Evolutionary conservation across 2,888 invertebrate species (phyloP).

Genomic region (Nomada hirtipes): DNA sequence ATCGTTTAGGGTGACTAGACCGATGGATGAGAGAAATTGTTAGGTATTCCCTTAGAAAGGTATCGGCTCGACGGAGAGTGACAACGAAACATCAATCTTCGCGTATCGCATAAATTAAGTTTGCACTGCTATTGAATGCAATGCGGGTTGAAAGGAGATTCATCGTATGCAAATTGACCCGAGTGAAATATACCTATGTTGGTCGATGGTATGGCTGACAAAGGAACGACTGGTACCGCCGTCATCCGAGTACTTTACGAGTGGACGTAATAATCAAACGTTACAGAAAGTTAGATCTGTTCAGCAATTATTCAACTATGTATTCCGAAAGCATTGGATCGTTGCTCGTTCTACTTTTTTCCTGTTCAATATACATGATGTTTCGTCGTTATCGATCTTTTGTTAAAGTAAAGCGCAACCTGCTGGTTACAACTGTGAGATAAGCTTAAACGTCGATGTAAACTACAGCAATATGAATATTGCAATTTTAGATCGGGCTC

Average conservation of each 20-base stretch:
- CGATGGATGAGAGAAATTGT: conserved; percentile 2
- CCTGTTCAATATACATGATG: background rate
- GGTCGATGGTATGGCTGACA: conserved; percentile 34
- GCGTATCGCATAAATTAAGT: conserved; percentile 19
- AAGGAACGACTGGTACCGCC: conserved; percentile 36
- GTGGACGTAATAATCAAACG: conserved; percentile 26
- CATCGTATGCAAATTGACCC: conserved; percentile 59
- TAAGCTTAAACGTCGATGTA: background rate
- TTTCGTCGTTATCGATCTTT: conserved; percentile 5
- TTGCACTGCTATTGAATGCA: conserved; percentile 31
- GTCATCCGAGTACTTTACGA: conserved; percentile 40
- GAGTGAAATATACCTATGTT: conserved; percentile 35
- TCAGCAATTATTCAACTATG: background rate
- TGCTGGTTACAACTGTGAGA: background rate
- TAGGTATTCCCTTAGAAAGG: background rate
- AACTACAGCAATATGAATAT: background rate
- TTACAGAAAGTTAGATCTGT: conserved; percentile 27
- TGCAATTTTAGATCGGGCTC: background rate
- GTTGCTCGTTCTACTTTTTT: background rate
- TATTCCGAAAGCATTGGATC: background rate
- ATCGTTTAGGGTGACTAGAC: no score
- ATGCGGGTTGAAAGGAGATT: conserved; percentile 40
- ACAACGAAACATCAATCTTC: conserved; percentile 11
- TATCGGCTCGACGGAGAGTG: background rate
- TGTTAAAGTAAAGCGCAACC: no score